Base-by-base conservation (phyloP, 2,113 vertebrate species). In the Thoracochromis brauschi region DNA sequence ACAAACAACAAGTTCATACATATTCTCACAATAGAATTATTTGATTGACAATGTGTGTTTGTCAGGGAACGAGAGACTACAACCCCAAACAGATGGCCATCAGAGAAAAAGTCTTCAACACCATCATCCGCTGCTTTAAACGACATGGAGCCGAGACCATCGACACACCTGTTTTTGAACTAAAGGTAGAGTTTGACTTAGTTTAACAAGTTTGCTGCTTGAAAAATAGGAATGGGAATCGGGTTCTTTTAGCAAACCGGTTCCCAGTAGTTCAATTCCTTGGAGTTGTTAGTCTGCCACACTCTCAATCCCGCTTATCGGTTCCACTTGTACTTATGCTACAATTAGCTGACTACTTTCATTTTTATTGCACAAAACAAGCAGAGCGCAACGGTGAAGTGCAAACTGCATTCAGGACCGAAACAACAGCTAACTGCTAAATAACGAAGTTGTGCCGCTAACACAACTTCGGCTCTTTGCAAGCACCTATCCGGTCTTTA, bases 71-170 rank as follows among this genome's bases (percentile, higher is more conserved):
- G 0, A 97, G 98, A 92, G 99, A 99, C 94, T 99, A 98, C 45
- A 97, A 96, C 94, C 98, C 99, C 24, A 98, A 97, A 92, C 98
- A 99, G 89, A 99, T 99, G 99, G 98, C 98, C 82, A 98, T 99
- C 93, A 97, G 99, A n/a, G 98, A 99, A 93, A 97, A 94, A 14
- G 98, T 98, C 80, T 99, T 99, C 94, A 96, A 78, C 79, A 95
- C 93, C 49, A 99, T 99, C 87, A 88, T 97, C 83, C 51, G 87
- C 86, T 97, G 97, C 95, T 99, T 99, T 91, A 99, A 98, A 95
- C 98, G 98, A 81, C 99, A 99, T 2, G 98, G 98, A 65, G 98
- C 99, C 2, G 98, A 99, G 88, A 98, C 97, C 87, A 99, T 99
- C 4, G 99, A 99, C 90, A 99, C 98, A 0, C 99, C 99, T 0